Evolutionary conservation across 2,113 vertebrate genomes (phyloP), one percentile per base, ranked within the genome.

Genomic region (Chascanopsetta lugubris): DNA sequence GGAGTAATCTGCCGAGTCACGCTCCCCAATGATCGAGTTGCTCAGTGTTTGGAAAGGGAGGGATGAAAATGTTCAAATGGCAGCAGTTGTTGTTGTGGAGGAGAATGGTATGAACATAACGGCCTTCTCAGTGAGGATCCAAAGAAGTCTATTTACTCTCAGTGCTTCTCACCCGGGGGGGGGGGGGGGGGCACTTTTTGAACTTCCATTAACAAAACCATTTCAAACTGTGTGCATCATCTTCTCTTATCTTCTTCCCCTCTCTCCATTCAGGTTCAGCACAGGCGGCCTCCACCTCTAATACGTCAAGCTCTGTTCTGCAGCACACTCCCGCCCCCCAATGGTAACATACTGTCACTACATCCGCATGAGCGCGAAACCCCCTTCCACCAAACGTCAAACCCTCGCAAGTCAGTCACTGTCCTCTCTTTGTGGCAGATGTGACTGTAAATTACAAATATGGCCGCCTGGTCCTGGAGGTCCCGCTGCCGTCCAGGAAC

Each of bases 401-500:
- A n/a, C 54, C n/a, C 10, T 30, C 18, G 2, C 50, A 34, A 20
- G 1, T 2, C 2, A 2, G 12, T 8, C 2, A n/a, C 38, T n/a
- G 15, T 11, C 18, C 1, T 22, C 17, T 55, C 17, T 3, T 4
- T 65, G 13, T 42, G 38, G 30, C 70, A 95, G 95, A 93, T 76
- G 85, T 93, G 59, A 92, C 87, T 25, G 32, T 99, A 64, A 87
- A 70, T 77, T 95, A 95, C 77, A 94, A 86, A 75, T 85, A 96
- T 22, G 94, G 94, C 10, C 93, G 95, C 20, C 92, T 96, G n/a
- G 81, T 93, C 47, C 81, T 99, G 79, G 95, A 95, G 22, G 87
- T 98, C 5, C 91, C 56, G 0, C 65, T 99, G 74, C 95, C 97
- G 1, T 96, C 96, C 59, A 94, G 96, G 81, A 90, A 81, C 0